Evolutionary conservation across 2,113 vertebrate genomes (phyloP), one percentile per base, ranked within the genome.

Genomic region (Oostethus manadensis): DNA sequence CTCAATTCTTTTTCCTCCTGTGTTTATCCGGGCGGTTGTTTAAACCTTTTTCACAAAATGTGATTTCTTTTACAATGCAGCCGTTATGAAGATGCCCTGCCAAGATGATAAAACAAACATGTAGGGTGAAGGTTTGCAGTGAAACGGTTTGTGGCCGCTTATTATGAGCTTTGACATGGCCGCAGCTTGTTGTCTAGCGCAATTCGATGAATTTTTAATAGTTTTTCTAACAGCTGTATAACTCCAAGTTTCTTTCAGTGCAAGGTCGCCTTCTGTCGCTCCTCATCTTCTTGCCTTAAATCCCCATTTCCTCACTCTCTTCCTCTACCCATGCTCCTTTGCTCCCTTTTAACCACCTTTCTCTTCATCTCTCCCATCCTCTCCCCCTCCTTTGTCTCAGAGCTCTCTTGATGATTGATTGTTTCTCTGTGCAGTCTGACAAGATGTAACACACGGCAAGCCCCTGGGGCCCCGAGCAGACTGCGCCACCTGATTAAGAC

Each of bases 341-440:
- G 33, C 60, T 15, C 23, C 18, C 38, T 69, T 60, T 44, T 50
- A 29, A 29, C 43, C 51, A 48, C 53, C 47, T 59, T 66, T 67
- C 62, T 56, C 66, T 56, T 60, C 70, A 53, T 83, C 62, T 63
- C 71, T 87, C 71, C 67, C 66, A 62, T 82, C 58, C 76, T 66
- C 75, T 74, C 62, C 51, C 65, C 68, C 71, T 74, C 66, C 75
- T 79, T 78, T 73, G 72, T 84, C 80, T 84, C 70, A 51, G 26
- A 89, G 87, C 88, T 79, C 60, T 79, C 88, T 90, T 82, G 86
- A 91, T 97, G 94, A 98, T 93, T 92, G 93, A 98, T 96, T 96
- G 93, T 93, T 95, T 93, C 90, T 91, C 93, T 88, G 89, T 49
- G 17, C 84, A 89, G 89, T 83, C 89, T 94, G 95, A 94, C 88